phyloP scores from a whole-genome alignment of 2,888 invertebrate species.

The Tridacna crocea region DNA sequence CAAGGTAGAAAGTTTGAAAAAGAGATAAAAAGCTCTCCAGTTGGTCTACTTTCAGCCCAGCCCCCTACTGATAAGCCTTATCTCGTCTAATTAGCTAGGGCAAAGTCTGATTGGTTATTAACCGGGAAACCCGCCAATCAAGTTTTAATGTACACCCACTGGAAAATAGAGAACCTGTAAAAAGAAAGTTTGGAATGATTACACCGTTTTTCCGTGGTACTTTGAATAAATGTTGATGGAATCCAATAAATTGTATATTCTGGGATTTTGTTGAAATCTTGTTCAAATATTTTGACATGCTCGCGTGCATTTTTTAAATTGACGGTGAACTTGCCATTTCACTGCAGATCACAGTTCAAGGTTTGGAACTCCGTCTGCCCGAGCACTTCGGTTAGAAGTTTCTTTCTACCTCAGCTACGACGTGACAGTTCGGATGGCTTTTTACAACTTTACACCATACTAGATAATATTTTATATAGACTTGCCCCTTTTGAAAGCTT shows the following conservation, averaged over 20 bases:
- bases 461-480: too few relatives aligned
- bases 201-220: slow-evolving; percentile 39
- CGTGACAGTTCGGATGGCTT: too few relatives aligned
- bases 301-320: slow-evolving; percentile 60
- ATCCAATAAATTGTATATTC: slow-evolving; percentile 56
- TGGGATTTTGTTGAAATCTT: slow-evolving; percentile 54
- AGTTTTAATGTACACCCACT: slow-evolving; percentile 48
- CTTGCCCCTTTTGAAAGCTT: too few relatives aligned
- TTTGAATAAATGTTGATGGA: slow-evolving; percentile 47
- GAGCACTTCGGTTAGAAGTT: too few relatives aligned
- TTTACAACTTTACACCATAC: too few relatives aligned
- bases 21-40: slow-evolving; percentile 22
- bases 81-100: slow-evolving; percentile 44
- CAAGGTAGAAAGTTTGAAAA: slow-evolving; percentile 15
- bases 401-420: too few relatives aligned
- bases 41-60: slow-evolving; percentile 18
- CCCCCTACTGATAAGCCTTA: slow-evolving; percentile 54
- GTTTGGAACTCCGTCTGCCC: slow-evolving; percentile 1
- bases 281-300: slow-evolving; percentile 64
- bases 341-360: slow-evolving; percentile 51
- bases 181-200: slow-evolving; percentile 28
- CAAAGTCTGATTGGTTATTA: slow-evolving; percentile 28
- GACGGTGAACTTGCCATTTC: slow-evolving; percentile 50
- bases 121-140: slow-evolving; percentile 50
- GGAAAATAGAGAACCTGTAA: not conserved